These are phyloP conservation scores for Vireo griseus DNA, from an alignment of 2,797 vertebrate species.

Conservation along the genomic window DNA sequence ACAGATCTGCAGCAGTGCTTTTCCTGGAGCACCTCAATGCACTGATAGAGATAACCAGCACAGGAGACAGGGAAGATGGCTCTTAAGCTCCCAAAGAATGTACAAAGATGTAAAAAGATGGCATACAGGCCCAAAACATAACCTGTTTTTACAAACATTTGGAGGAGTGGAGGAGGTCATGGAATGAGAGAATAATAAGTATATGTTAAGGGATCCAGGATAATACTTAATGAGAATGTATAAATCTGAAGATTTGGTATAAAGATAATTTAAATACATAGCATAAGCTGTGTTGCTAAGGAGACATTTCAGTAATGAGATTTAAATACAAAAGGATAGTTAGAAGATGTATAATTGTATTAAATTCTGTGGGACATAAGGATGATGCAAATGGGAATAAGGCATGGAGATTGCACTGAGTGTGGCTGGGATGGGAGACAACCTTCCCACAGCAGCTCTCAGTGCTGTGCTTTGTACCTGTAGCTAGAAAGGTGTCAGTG, in stretches of 20 bases:
- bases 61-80: neutral
- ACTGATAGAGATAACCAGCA: neutral
- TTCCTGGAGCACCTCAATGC: neutral
- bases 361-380: neutral
- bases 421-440: neutral
- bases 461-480: neutral
- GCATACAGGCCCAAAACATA: neutral
- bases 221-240: neutral
- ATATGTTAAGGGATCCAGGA: neutral
- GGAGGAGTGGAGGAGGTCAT: neutral
- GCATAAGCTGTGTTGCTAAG: neutral
- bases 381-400: neutral
- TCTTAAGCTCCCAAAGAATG: neutral
- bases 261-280: neutral
- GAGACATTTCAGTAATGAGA: neutral
- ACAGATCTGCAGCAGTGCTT: neutral
- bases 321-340: neutral
- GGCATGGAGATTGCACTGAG: neutral
- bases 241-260: neutral
- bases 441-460: neutral
- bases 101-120: neutral
- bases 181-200: neutral
- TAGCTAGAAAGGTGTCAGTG: neutral
- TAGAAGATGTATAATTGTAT: neutral
- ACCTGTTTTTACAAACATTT: neutral